Percentiles rank a stretch among this genome's conserved stretches.
Evolutionary conservation across 2,888 invertebrate species (phyloP).

Genomic region (Sphinx pinastri): DNA sequence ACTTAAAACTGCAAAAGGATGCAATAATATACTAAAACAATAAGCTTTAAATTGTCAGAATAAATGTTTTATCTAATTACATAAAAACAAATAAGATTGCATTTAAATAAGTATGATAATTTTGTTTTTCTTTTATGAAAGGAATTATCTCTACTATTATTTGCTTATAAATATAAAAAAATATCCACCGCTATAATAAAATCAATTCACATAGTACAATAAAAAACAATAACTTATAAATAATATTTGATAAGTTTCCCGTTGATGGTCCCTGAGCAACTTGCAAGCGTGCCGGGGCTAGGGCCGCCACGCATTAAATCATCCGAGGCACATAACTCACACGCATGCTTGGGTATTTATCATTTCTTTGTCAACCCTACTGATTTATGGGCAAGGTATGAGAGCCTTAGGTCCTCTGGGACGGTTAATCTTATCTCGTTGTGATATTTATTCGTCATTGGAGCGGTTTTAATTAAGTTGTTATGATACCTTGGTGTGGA

Average conservation of each 20-base stretch:
- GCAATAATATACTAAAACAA: too few relatives aligned
- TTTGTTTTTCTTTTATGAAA: too few relatives aligned
- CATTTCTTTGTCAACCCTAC: constrained; percentile 73
- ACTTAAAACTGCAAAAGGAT: too few relatives aligned
- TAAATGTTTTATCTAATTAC: too few relatives aligned
- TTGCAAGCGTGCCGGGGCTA: constrained; percentile 27
- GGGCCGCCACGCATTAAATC: constrained; percentile 60
- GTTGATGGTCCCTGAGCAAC: constrained; percentile 7
- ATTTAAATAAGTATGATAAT: too few relatives aligned
- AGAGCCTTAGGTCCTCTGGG: constrained; percentile 44
- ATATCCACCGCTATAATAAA: background rate
- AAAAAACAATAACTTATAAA: constrained; percentile 25
- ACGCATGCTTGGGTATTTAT: constrained; percentile 65
- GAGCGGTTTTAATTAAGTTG: background rate
- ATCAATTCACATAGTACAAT: background rate
- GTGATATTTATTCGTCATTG: constrained; percentile 25
- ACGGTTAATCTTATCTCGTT: constrained; percentile 50
- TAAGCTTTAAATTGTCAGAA: too few relatives aligned
- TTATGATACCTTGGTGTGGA: too few relatives aligned
- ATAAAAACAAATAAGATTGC: too few relatives aligned
- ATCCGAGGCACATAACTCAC: constrained; percentile 61
- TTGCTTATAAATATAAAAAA: background rate
- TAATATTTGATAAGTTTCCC: constrained; percentile 23
- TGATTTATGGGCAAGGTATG: constrained; percentile 59
- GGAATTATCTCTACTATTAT: too few relatives aligned